Evolutionary conservation across 2,888 invertebrate species (phyloP), one percentile per base, ranked within the genome.

Genomic region (Cerastoderma edule): DNA sequence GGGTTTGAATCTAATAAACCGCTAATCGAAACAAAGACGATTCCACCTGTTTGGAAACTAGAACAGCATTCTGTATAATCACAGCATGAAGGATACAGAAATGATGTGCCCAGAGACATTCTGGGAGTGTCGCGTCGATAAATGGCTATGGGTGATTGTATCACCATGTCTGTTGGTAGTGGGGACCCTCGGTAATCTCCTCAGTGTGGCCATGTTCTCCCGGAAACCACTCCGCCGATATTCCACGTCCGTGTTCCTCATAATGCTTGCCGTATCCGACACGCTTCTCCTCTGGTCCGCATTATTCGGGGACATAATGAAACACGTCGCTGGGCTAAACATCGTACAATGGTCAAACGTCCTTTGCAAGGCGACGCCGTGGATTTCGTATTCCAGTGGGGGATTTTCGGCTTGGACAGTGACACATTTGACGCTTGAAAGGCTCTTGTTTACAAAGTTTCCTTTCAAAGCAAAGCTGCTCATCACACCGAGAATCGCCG

Each of bases 201-300:
- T 67, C 8, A 67, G 63, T 28, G 54, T 73, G 3, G 24, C 64
- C 10, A 30, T 73, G 44, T 27, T 73, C 1, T 50, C 73, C 19
- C n/a, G 67, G 30, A 27, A 22, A 4, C 30, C 33, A 6, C 19
- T 69, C 13, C 16, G 65, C n/a, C 50, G 56, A 35, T 56, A 65
- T n/a, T 74, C 74, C n/a, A 69, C 74, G 4, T 64, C 56, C 2
- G 39, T 64, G 5, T 69, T 56, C 48, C 32, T 74, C 0, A 39
- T 74, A 30, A 56, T 74, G 19, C 57, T 74, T 10, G 65, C 74
- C 0, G 57, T 68, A 39, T 46, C 74, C 3, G 74, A 74, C 22
- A 32, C 65, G 3, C 44, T 53, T 1, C 35, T 69, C 13, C 19
- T 74, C n/a, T 74, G 74, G 74, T 33, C 69, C 44, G 44, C 68